Evolutionary conservation across 2,888 invertebrate genomes (phyloP).

Genomic region (Pocota personata): DNA sequence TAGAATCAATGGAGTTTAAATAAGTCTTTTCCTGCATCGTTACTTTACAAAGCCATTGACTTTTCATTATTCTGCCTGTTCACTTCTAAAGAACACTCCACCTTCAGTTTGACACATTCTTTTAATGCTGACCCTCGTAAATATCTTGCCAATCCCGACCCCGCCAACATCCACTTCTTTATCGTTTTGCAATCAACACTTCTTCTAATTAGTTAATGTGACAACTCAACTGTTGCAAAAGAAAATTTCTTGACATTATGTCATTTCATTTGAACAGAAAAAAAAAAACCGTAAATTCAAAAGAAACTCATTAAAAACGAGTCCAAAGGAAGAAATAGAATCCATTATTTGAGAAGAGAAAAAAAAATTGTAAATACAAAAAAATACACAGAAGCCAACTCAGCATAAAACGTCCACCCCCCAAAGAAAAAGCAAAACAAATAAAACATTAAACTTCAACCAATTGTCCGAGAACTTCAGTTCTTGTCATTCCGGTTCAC

Average conservation of each 20-base stretch:
- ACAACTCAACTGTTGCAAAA: constrained; percentile 69
- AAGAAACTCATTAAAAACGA: constrained; percentile 70
- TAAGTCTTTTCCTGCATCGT: not conserved
- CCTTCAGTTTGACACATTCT: not conserved
- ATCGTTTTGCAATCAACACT: constrained; percentile 64
- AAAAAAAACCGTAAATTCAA: constrained; percentile 49
- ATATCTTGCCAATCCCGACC: not conserved
- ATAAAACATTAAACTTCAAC: constrained; percentile 65
- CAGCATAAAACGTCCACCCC: constrained; percentile 65
- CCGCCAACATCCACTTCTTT: not conserved
- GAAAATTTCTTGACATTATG: constrained; percentile 60
- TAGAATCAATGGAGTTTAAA: not conserved
- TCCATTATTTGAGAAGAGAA: constrained; percentile 59
- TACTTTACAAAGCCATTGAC: not conserved
- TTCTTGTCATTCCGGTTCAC: constrained; percentile 73
- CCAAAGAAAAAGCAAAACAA: constrained; percentile 34
- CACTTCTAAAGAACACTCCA: not conserved
- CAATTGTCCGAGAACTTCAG: constrained; percentile 73
- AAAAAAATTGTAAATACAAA: constrained; percentile 17
- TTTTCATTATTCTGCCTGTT: not conserved
- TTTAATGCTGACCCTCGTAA: not conserved
- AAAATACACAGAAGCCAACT: constrained; percentile 58
- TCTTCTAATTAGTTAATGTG: constrained; percentile 71
- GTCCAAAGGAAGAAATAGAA: constrained; percentile 47
- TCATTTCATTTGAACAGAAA: constrained; percentile 51